phyloP scores from a whole-genome alignment of 2,888 invertebrate genomes.

The Lamproptera curius region DNA sequence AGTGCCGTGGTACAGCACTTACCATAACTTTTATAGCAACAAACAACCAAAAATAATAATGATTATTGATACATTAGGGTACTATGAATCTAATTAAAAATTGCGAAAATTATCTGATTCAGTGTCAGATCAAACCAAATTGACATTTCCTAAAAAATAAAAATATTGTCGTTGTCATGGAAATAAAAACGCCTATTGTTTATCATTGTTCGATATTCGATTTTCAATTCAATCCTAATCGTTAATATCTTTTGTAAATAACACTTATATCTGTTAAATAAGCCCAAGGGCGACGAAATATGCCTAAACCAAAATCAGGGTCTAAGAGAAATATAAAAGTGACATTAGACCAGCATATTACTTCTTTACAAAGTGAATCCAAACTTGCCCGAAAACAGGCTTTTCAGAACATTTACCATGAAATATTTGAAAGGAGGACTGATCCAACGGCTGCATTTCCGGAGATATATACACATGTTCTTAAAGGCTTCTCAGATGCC shows the following conservation, averaged over 20 bases:
- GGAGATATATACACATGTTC: constrained; percentile 58
- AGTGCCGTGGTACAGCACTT: too few relatives aligned
- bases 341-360: constrained; percentile 53
- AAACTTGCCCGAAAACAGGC: constrained; percentile 77
- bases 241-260: constrained; percentile 12
- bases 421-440: constrained; percentile 57
- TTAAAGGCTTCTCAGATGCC: constrained; percentile 72
- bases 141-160: constrained; percentile 7
- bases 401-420: constrained; percentile 72
- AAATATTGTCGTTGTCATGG: constrained; percentile 47
- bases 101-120: too few relatives aligned
- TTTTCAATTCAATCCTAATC: constrained; percentile 20
- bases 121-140: too few relatives aligned
- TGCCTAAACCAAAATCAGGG: constrained; percentile 43
- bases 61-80: too few relatives aligned
- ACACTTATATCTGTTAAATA: not conserved
- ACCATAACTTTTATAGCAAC: too few relatives aligned
- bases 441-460: constrained; percentile 56
- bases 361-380: constrained; percentile 77
- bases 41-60: too few relatives aligned
- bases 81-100: too few relatives aligned
- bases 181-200: constrained; percentile 51
- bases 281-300: constrained; percentile 28
- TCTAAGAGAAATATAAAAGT: constrained; percentile 53
- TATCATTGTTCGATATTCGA: constrained; percentile 34